Evolutionary conservation across 2,113 vertebrate species (phyloP), one percentile per base, ranked within the genome.

Genomic region (Cathartes aura): DNA sequence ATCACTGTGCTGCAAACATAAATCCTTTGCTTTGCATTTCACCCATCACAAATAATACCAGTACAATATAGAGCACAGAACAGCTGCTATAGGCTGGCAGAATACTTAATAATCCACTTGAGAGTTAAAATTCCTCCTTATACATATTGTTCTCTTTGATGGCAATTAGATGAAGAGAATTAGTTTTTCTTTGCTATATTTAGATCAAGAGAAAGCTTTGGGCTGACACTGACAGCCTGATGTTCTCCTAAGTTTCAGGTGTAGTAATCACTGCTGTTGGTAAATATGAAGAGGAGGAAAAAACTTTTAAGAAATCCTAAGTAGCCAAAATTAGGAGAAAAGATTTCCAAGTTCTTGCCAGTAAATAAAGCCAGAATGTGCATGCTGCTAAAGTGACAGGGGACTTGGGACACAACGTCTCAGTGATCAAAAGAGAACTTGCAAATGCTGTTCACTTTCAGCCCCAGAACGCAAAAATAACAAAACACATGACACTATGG

Each of bases 401-500:
- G 6, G 2, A 36, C 34, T 38, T 30, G 5, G 21, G 88, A 56
- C n/a, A 62, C 43, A 50, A 12, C 2, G 0, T 32, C 36, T 59
- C 36, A 60, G 24, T 6, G 6, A 4, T 67, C 34, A 50, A 48
- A 84, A 70, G 20, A 43, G 18, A 73, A 38, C 30, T 42, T 12
- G 34, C 42, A 78, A 81, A 32, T 30, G 76, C 83, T 7, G 3
- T 40, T 63, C 48, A 8, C 50, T 58, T 81, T 38, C 38, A 50
- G 24, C 11, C 38, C 15, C 40, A 66, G 48, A 48, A 45, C 2
- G 19, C 42, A 71, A 63, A 83, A 58, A 27, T 9, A 91, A 50
- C 12, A 52, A 22, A 34, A 34, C 8, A 34, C 0, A 2, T 59
- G 66, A 23, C 11, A 3, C 16, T 42, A 17, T 0, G 26, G 43